Evolutionary conservation across 1,140 invertebrate genomes (phyloP).

Genomic region (Phthorimaea operculella): DNA sequence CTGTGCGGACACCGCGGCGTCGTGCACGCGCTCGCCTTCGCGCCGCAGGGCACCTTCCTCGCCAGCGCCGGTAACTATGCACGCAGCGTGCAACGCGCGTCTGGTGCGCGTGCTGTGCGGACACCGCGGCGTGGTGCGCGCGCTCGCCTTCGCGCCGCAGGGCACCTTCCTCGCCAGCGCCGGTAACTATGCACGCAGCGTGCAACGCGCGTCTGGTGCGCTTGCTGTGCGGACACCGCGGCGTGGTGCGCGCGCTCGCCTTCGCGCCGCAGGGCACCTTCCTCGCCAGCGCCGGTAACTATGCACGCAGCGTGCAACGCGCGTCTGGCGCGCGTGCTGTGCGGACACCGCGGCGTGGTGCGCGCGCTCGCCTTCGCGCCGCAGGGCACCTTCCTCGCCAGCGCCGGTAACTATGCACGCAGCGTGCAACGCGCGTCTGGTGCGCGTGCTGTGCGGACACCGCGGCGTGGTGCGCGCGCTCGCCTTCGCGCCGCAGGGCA

Average conservation of each 20-base stretch:
- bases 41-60: slow-evolving; percentile 81
- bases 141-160: slow-evolving; percentile 81
- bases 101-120: slow-evolving; percentile 84
- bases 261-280: slow-evolving; percentile 83
- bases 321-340: slow-evolving; percentile 80
- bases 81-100: slow-evolving; percentile 75
- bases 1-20: slow-evolving; percentile 82
- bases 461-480: slow-evolving; percentile 78
- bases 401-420: slow-evolving; percentile 81
- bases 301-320: slow-evolving; percentile 76
- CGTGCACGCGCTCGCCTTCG: slow-evolving; percentile 81
- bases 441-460: slow-evolving; percentile 84
- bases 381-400: slow-evolving; percentile 81
- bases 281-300: slow-evolving; percentile 83
- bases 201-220: slow-evolving; percentile 78
- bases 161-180: slow-evolving; percentile 81
- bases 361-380: slow-evolving; percentile 81
- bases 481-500: slow-evolving; percentile 82
- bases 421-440: slow-evolving; percentile 77
- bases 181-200: slow-evolving; percentile 79
- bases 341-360: slow-evolving; percentile 80
- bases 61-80: slow-evolving; percentile 82
- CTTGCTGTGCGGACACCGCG: slow-evolving; percentile 83
- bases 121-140: slow-evolving; percentile 79
- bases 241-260: slow-evolving; percentile 76